Evolutionary conservation across 92 coral and sea anemone species (phyloP).

Genomic region (Epizoanthus rinbou): DNA sequence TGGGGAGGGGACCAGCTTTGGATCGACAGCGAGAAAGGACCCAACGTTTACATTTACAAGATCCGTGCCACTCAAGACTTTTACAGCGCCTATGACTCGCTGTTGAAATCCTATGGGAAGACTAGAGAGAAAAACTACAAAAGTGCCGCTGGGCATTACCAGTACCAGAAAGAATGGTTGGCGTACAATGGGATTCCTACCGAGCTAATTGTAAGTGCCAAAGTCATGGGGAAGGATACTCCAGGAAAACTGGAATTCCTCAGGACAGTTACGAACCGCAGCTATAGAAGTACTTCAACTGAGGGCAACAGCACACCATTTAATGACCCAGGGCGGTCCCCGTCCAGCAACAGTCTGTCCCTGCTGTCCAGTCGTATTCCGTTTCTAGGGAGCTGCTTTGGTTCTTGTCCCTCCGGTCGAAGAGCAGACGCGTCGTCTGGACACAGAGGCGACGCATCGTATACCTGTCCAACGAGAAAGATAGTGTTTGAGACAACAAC

Average conservation of each 20-base stretch:
- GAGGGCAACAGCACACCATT: too few species aligned
- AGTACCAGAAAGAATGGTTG: constrained; percentile 39
- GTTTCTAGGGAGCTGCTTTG: constrained; percentile 23
- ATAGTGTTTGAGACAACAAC: background rate
- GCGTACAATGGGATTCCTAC: constrained; percentile 14
- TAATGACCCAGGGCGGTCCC: background rate
- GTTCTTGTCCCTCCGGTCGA: constrained; percentile 6
- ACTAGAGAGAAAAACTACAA: background rate
- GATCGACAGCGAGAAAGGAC: constrained; percentile 27
- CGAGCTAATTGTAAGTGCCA: constrained; percentile 1
- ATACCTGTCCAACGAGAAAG: constrained; percentile 15
- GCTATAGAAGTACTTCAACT: background rate
- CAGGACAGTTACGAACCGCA: background rate
- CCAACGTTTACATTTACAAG: constrained; percentile 31
- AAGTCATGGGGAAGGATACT: constrained; percentile 6
- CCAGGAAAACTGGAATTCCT: background rate
- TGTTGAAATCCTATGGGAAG: background rate
- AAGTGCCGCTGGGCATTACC: constrained; percentile 11
- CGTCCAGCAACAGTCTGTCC: constrained; percentile 1
- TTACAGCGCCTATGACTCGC: constrained; percentile 39
- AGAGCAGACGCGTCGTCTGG: constrained; percentile 2
- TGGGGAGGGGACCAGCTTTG: constrained; percentile 33
- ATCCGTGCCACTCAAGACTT: constrained; percentile 25
- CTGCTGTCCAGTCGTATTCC: constrained; percentile 23
- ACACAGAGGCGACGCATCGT: background rate